These are phyloP conservation scores for Corvus moneduloides DNA, from an alignment of 2,113 vertebrate species.

Conservation along the genomic window DNA sequence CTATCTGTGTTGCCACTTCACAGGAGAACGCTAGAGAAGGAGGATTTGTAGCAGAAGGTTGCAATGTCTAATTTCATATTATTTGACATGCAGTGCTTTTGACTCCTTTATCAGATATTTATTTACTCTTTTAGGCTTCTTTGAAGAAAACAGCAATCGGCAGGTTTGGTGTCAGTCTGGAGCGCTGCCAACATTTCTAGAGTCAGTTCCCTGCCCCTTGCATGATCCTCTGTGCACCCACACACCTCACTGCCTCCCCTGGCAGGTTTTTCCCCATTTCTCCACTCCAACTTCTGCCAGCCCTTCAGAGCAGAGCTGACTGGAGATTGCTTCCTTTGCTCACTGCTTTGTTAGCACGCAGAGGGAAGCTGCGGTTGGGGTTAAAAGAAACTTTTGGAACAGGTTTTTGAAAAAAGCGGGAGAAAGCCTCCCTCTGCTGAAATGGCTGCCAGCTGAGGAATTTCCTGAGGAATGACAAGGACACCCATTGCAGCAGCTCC, in stretches of 20 bases:
- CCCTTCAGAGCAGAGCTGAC: background rate
- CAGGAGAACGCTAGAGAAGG: background rate
- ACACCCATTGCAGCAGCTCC: background rate
- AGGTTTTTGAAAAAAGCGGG: background rate
- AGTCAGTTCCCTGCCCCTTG: background rate
- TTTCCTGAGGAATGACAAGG: background rate
- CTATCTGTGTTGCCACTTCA: background rate
- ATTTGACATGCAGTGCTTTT: background rate
- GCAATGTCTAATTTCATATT: background rate
- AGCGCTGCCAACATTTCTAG: background rate
- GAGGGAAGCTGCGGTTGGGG: accelerated
- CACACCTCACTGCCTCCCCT: background rate
- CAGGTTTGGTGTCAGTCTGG: background rate
- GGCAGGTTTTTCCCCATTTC: background rate
- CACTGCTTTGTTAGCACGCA: accelerated
- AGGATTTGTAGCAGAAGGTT: background rate
- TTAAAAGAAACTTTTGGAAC: background rate
- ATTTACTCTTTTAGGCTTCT: background rate
- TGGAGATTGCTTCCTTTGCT: background rate
- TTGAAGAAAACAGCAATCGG: background rate
- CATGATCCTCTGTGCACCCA: accelerated
- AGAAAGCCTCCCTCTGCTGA: background rate
- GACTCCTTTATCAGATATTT: background rate
- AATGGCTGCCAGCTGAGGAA: background rate
- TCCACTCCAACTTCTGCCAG: background rate